A percentile compares a stretch with the other conserved stretches of the same genome.
These are phyloP conservation scores for Periparus ater DNA, from an alignment of 2,797 vertebrate genomes.

Conservation along the genomic window DNA sequence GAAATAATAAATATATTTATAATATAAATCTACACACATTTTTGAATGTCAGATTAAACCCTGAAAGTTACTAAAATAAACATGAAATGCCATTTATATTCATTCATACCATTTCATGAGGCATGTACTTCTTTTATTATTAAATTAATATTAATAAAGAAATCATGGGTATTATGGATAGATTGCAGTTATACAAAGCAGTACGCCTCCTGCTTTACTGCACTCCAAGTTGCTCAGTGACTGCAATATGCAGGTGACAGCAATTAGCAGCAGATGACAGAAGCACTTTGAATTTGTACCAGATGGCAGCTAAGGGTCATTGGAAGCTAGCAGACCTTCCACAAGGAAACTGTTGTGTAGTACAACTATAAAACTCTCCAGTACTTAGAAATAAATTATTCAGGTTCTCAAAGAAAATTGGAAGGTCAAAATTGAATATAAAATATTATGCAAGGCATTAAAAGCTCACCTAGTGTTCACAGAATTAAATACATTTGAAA, in stretches of 20 bases:
- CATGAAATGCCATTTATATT: not conserved
- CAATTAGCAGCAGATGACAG: conserved; percentile 92
- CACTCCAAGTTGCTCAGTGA: conserved; percentile 77
- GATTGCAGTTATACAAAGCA: not conserved
- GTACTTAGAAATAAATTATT: conserved; percentile 61
- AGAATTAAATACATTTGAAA: conserved; percentile 50
- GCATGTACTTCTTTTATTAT: not conserved
- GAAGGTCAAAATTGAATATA: conserved; percentile 27
- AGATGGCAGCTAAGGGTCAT: conserved; percentile 89
- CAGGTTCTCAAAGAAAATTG: conserved; percentile 54
- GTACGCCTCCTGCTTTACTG: conserved; percentile 54
- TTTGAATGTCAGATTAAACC: not conserved
- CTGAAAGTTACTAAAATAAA: not conserved
- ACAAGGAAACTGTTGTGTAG: conserved; percentile 61
- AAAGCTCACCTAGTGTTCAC: not conserved
- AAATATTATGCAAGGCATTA: conserved; percentile 32
- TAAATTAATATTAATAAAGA: conserved; percentile 52
- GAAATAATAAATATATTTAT: conserved; percentile 45
- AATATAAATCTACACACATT: not conserved
- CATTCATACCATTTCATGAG: not conserved
- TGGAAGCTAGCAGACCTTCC: conserved; percentile 68
- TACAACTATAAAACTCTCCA: conserved; percentile 53
- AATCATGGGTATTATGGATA: not conserved
- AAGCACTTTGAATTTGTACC: conserved; percentile 83
- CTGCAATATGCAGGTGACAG: conserved; percentile 88